These are phyloP conservation scores for Platichthys stellatus DNA, from an alignment of 2,113 vertebrate genomes.

Conservation along the genomic window DNA sequence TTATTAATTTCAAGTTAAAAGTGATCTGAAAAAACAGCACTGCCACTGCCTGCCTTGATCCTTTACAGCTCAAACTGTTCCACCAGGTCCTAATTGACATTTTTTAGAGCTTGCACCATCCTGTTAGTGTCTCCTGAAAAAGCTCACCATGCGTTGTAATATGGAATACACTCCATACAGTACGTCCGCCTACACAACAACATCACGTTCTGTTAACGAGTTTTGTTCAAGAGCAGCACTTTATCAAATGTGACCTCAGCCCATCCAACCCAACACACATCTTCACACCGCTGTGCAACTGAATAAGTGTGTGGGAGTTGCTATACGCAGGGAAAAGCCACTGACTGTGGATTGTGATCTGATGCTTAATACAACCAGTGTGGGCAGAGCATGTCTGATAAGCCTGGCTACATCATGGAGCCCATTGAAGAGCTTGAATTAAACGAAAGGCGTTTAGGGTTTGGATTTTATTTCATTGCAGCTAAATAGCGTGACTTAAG, in stretches of 20 bases:
- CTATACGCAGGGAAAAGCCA: constrained; percentile 33
- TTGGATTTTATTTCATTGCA: constrained; percentile 24
- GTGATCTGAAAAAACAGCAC: constrained; percentile 6
- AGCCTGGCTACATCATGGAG: constrained; percentile 41
- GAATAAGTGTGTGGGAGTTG: constrained; percentile 59
- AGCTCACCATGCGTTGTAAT: constrained; percentile 26
- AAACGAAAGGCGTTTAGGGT: constrained; percentile 47
- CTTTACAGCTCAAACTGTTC: constrained; percentile 16
- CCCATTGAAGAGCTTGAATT: constrained; percentile 45
- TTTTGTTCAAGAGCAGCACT: constrained; percentile 39
- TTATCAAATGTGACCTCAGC: constrained; percentile 57
- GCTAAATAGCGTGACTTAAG: constrained; percentile 43
- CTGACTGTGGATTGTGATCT: constrained; percentile 54
- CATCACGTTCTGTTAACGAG: constrained; percentile 46
- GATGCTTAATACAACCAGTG: constrained; percentile 45
- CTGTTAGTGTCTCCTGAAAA: not conserved
- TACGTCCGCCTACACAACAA: constrained; percentile 57
- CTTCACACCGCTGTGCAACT: constrained; percentile 19
- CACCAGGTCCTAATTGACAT: constrained; percentile 36
- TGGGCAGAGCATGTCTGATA: constrained; percentile 61
- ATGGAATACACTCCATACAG: constrained; percentile 9
- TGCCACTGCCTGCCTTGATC: not conserved
- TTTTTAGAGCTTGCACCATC: not conserved
- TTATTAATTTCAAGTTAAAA: constrained; percentile 25
- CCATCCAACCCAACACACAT: constrained; percentile 31